Evolutionary conservation across 1,140 invertebrate genomes (phyloP).

Genomic region (Aphelinus certus): DNA sequence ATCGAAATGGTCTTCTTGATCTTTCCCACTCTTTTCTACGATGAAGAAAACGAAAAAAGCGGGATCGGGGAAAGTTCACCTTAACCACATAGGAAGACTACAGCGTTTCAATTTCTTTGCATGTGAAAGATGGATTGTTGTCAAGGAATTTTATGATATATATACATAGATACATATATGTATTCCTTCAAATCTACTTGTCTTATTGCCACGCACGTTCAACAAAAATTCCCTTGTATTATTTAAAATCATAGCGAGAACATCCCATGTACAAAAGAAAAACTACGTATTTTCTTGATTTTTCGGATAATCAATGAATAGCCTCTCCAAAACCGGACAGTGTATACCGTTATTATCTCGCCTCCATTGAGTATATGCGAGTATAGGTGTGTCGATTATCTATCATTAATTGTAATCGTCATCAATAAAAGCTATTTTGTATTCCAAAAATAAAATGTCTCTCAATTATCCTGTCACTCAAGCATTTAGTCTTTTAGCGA

Average conservation of each 20-base stretch:
- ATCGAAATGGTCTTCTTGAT: constrained; percentile 1
- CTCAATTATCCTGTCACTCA: too few species aligned
- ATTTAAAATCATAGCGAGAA: constrained; percentile 13
- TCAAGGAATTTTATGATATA: too few species aligned
- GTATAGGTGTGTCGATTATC: constrained; percentile 7
- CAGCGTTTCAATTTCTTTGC: neutral
- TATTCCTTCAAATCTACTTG: too few species aligned
- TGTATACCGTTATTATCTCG: constrained; percentile 4
- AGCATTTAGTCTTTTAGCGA: too few species aligned
- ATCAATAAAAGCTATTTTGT: constrained; percentile 21
- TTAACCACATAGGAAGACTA: constrained; percentile 22
- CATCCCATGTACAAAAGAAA: constrained; percentile 25
- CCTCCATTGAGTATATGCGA: constrained; percentile 16
- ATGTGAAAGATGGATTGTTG: too few species aligned
- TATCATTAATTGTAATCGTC: constrained; percentile 5
- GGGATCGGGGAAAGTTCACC: neutral
- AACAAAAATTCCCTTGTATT: constrained; percentile 9
- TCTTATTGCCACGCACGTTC: constrained; percentile 6
- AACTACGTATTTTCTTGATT: constrained; percentile 19
- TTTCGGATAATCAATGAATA: constrained; percentile 21
- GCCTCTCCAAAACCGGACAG: constrained; percentile 8
- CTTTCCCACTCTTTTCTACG: constrained; percentile 8
- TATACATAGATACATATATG: too few species aligned
- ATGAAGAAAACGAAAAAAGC: constrained; percentile 7
- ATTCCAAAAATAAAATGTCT: constrained; percentile 11